Base-by-base conservation (phyloP, 1,140 invertebrate species). In the Brachionus koreanus region DNA sequence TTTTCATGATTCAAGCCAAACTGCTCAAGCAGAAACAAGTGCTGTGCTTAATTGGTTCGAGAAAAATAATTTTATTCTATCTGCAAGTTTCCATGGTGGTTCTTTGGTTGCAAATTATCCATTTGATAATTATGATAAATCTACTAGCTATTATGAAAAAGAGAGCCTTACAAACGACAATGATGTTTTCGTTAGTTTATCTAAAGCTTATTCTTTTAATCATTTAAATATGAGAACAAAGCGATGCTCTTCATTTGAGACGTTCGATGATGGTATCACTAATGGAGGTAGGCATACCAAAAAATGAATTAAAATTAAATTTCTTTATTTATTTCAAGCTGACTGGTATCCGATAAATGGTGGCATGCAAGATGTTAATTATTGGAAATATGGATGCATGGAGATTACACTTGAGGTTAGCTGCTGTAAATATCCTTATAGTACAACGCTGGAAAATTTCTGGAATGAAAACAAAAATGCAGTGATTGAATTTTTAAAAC, bases 361-460 rank as follows among this genome's bases (percentile, higher is more conserved):
- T 72, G 95, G 95, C 43, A 98, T 99, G 96, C 96, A 98, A 90
- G 97, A 99, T 87, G 99, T 94, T 89, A 98, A 98, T 88, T 99
- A 99, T 87, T 91, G 98, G 13, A 94, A 94, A 92, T 95, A 95
- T 85, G 96, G 96, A 57, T 97, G 95, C 87, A 97, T 98, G 94
- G 97, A 99, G 90, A 92, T 98, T 13, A 99, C 97, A 0, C 88
- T 99, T 43, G 97, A 99, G 88, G 91, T 99, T 63, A 96, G 95
- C 0, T 99, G 97, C 89, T 96, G 94, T 89, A 99, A 98, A 90
- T 98, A 93, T 88, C 97, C 97, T 0, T n/a, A 29, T 2, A 35
- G 12, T 35, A 19, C 29, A 10, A 23, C 52, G 7, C 12, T 79
- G 29, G n/a, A 33, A 42, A 57, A 61, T 9, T 61, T 35, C n/a